Evolutionary conservation across 2,888 invertebrate species (phyloP), one percentile per base, ranked within the genome.

Genomic region (Cantharis flavilabris): DNA sequence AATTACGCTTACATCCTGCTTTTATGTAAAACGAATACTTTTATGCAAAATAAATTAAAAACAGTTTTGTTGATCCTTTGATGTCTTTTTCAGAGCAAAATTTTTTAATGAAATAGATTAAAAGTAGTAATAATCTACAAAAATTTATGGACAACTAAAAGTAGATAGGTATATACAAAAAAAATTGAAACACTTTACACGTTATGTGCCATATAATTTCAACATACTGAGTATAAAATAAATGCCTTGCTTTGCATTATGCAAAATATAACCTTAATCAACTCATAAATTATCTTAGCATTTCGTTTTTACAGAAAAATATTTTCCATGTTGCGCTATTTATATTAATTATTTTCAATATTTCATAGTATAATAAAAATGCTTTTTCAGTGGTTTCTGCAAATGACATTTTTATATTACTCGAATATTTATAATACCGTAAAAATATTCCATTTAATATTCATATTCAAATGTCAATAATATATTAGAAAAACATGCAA

Each of bases 321-420:
- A 75, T 78, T 76, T 78, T 78, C 67, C 76, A 63, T 78, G 78
- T 78, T 76, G 72, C 69, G 67, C 75, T 76, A 75, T 78, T 76
- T 76, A 78, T 80, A 77, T 77, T 77, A 79, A 80, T 81, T 79
- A 81, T 81, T 82, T 81, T 82, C 81, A 79, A 81, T 81, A 82
- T 81, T 82, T 81, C 81, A 82, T 81, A 77, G 79, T 73, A 79
- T 76, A 72, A 72, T 80, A 82, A 77, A 83, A 83, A 83, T 83
- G 84, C 84, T 83, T 84, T 49, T 85, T 84, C 83, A 81, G 82
- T 81, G 83, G 83, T 82, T 81, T 76, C 82, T 84, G 84, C 83
- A 82, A 84, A 82, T 85, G 85, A 84, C 84, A 81, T 84, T 84
- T 84, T 77, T 69, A 77, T 83, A 84, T 85, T 85, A 83, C 83